These are phyloP conservation scores for Creontiades dilutus DNA, from an alignment of 2,888 invertebrate species.

Conservation along the genomic window DNA sequence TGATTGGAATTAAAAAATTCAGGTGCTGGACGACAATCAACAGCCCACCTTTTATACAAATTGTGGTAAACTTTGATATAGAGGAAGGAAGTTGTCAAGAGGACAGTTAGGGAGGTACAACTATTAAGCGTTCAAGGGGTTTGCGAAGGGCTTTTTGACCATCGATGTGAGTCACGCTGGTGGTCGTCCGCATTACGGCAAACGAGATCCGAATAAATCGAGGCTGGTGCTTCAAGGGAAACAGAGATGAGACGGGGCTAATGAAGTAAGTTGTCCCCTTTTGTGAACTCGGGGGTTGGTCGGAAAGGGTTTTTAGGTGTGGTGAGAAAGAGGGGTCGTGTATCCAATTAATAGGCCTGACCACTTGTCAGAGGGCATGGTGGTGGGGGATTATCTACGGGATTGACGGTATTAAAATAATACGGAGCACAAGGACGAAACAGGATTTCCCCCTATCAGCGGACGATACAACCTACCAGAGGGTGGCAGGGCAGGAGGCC, in stretches of 20 bases:
- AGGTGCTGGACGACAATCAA: no score
- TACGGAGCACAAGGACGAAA: background rate
- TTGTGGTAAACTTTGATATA: background rate
- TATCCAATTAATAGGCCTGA: slow-evolving; percentile 64
- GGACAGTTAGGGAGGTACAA: background rate
- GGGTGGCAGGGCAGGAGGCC: slow-evolving; percentile 11
- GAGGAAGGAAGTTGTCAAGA: background rate
- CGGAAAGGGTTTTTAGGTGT: slow-evolving; percentile 24
- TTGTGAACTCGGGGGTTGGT: background rate
- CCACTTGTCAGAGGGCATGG: slow-evolving; percentile 38
- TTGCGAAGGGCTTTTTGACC: background rate
- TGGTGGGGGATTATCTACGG: slow-evolving; percentile 51
- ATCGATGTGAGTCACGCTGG: background rate
- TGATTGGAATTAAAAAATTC: no score
- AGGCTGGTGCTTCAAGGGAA: slow-evolving; percentile 43
- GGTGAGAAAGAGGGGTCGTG: slow-evolving; percentile 8
- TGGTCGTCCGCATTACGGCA: slow-evolving; percentile 7
- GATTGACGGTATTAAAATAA: slow-evolving; percentile 55
- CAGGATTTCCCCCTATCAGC: background rate
- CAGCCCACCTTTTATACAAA: no score
- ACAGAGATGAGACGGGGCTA: slow-evolving; percentile 38
- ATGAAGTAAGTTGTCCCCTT: slow-evolving; percentile 18
- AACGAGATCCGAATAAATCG: slow-evolving; percentile 59
- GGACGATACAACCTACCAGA: background rate
- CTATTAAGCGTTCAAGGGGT: background rate